Conservation (phyloP, 2,113 vertebrate species). For the Siphamia tubifer region DNA sequence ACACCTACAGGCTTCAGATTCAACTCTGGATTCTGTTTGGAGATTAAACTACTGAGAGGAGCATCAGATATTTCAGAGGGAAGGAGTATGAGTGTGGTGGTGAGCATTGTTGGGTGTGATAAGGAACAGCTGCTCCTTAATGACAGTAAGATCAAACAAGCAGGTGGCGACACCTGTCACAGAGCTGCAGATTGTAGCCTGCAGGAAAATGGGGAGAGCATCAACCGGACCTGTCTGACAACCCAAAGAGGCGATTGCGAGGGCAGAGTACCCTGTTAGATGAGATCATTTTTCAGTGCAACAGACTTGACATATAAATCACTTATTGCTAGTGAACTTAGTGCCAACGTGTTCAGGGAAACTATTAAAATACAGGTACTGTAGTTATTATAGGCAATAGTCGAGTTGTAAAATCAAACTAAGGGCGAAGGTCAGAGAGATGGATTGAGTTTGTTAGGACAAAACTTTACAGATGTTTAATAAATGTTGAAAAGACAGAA, state of each 20-base stretch:
- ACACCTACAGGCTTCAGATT: conserved; percentile 7
- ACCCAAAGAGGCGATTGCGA: background rate
- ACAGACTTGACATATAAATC: background rate
- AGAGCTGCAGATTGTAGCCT: background rate
- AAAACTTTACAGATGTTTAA: no score
- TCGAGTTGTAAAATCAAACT: no score
- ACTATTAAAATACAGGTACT: no score
- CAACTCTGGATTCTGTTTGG: conserved; percentile 19
- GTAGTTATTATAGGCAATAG: no score
- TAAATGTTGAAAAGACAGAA: no score
- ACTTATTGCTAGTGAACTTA: background rate
- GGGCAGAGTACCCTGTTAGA: background rate
- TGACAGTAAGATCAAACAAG: conserved; percentile 34
- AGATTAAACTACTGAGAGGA: conserved; percentile 19
- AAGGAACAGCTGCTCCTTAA: conserved; percentile 36
- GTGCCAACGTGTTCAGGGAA: background rate
- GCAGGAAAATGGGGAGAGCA: background rate
- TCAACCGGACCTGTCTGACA: background rate
- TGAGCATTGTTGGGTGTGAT: conserved; percentile 32
- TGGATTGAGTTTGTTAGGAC: no score
- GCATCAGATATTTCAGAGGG: conserved; percentile 28
- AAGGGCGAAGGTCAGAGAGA: no score
- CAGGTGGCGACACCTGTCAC: conserved; percentile 46
- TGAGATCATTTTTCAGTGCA: background rate
- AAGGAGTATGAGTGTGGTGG: background rate